Percentiles rank a stretch among this genome's conserved stretches.
These are phyloP conservation scores for Arothron firmamentum DNA, from an alignment of 2,113 vertebrate species.

Conservation along the genomic window DNA sequence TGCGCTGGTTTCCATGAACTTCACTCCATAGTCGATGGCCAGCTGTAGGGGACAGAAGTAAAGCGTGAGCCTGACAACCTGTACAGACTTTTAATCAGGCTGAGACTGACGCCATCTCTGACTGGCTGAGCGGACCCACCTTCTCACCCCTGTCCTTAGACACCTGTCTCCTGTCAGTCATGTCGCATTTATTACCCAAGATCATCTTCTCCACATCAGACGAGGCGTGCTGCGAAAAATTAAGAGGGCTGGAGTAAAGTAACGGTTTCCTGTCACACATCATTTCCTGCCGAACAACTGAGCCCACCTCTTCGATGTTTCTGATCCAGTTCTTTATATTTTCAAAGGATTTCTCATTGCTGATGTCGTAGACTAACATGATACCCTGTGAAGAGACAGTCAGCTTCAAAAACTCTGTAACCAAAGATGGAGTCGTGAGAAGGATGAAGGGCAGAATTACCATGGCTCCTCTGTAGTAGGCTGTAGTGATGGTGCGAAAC, in stretches of 20 bases:
- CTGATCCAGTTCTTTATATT: conserved; percentile 99
- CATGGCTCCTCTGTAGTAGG: conserved; percentile 94
- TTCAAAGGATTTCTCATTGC: conserved; percentile 97
- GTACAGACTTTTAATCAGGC: neutral
- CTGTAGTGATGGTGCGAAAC: conserved; percentile 92
- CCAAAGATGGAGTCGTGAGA: neutral
- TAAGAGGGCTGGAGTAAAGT: conserved; percentile 1
- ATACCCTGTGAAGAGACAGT: conserved; percentile 80
- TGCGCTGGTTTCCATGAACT: conserved; percentile 97
- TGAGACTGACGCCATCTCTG: neutral
- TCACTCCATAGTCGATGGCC: conserved; percentile 97
- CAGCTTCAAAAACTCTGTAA: neutral
- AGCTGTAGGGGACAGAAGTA: conserved; percentile 74
- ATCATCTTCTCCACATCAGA: conserved; percentile 98
- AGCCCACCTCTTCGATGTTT: conserved; percentile 93
- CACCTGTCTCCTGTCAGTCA: conserved; percentile 97
- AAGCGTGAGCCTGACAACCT: neutral
- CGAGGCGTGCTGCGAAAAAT: conserved; percentile 84
- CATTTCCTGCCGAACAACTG: neutral
- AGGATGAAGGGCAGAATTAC: conserved; percentile 58
- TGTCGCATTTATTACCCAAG: conserved; percentile 96
- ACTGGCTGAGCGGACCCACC: conserved; percentile 66
- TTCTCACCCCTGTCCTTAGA: conserved; percentile 96
- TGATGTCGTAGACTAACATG: conserved; percentile 97
- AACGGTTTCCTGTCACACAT: neutral